Conservation (phyloP, 2,113 vertebrate genomes). For the Ameiurus melas region DNA sequence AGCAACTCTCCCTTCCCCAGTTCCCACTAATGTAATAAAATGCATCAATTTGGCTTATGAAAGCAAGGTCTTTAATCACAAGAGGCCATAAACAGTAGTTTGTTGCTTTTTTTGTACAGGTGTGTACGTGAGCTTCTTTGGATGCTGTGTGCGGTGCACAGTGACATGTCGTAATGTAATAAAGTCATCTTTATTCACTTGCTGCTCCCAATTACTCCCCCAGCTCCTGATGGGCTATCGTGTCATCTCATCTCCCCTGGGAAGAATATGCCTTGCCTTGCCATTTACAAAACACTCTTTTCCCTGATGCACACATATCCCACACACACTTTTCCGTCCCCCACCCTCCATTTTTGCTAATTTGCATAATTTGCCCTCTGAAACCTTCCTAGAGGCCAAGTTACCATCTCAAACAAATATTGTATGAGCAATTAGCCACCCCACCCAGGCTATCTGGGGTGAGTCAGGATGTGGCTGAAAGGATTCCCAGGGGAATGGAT, state of each 20-base stretch:
- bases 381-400: conserved; percentile 45
- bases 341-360: not conserved
- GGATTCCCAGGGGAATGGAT: conserved; percentile 17
- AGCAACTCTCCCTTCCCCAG: conserved; percentile 22
- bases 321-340: not conserved
- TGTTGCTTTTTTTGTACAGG: not conserved
- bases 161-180: conserved; percentile 54
- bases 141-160: conserved; percentile 30
- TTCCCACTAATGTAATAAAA: conserved; percentile 40
- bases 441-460: conserved; percentile 10
- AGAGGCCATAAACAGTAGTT: conserved; percentile 31
- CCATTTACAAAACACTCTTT: not conserved
- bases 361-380: conserved; percentile 44
- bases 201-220: conserved; percentile 52
- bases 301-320: not conserved
- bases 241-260: conserved; percentile 46
- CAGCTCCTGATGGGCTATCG: conserved; percentile 42
- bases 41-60: conserved; percentile 27
- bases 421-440: conserved; percentile 42
- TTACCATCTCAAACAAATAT: conserved; percentile 33
- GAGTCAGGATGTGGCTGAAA: conserved; percentile 24
- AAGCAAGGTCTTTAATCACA: conserved; percentile 36
- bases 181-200: conserved; percentile 54
- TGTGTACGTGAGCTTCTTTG: conserved; percentile 29
- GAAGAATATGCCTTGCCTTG: not conserved